A percentile compares a stretch with the other conserved stretches of the same genome.
Evolutionary conservation across 2,888 invertebrate genomes (phyloP).

Genomic region (Acholoe squamosa): DNA sequence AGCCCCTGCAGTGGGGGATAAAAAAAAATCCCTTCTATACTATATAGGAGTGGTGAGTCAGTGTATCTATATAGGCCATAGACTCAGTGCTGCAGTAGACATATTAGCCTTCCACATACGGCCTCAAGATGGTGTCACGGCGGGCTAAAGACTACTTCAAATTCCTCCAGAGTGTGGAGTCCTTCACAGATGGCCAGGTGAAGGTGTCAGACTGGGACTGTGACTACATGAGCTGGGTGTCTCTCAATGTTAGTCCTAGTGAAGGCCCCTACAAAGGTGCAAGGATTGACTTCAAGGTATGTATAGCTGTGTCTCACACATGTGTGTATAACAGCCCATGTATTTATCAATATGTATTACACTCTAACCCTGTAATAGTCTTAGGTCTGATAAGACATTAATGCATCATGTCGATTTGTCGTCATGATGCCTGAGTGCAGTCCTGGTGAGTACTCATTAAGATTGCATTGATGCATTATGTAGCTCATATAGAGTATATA

Average conservation of each 20-base stretch:
- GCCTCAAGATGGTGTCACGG: constrained; percentile 48
- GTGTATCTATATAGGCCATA: neutral
- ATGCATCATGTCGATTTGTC: too few relatives aligned
- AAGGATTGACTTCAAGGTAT: constrained; percentile 74
- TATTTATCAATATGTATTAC: too few relatives aligned
- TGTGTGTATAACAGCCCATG: neutral
- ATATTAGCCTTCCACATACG: neutral
- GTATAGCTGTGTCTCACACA: constrained; percentile 3
- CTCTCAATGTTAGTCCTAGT: constrained; percentile 72
- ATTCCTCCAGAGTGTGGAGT: constrained; percentile 70
- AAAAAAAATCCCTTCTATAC: neutral
- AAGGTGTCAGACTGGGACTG: constrained; percentile 69
- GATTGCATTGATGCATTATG: too few relatives aligned
- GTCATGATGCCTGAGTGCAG: too few relatives aligned
- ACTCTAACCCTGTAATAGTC: too few relatives aligned
- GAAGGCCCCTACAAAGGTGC: constrained; percentile 75
- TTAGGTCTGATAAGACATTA: too few relatives aligned
- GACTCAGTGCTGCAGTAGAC: neutral
- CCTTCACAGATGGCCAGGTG: constrained; percentile 73
- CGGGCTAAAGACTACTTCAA: constrained; percentile 70
- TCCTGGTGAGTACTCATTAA: too few relatives aligned
- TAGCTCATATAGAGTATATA: too few relatives aligned
- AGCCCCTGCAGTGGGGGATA: too few relatives aligned
- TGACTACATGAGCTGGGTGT: constrained; percentile 54
- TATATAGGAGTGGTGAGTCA: neutral